phyloP scores from a whole-genome alignment of 2,888 invertebrate genomes.

The Gortyna flavago region DNA sequence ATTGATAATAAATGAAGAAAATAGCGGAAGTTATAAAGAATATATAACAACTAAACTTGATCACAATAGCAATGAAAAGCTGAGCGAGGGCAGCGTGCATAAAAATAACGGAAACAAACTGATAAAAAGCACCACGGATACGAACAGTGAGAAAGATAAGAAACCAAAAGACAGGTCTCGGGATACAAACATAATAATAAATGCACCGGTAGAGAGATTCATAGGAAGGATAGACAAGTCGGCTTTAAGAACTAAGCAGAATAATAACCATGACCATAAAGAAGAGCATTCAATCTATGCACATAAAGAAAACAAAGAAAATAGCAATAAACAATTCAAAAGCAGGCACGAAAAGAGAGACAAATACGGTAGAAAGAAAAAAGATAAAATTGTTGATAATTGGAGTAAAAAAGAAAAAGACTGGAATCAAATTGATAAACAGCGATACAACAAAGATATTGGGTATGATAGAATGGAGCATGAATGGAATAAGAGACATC shows the following conservation, averaged over 20 bases:
- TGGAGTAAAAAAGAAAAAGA: background rate
- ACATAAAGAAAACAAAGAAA: background rate
- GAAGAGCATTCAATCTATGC: background rate
- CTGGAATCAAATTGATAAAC: background rate
- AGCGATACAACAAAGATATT: background rate
- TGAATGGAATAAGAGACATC: slow-evolving; percentile 39
- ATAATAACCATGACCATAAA: background rate
- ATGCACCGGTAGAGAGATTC: background rate
- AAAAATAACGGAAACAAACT: background rate
- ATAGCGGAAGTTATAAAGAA: background rate
- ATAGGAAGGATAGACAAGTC: background rate
- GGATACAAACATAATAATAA: background rate
- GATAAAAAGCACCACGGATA: background rate
- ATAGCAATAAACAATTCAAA: background rate
- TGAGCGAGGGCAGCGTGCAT: background rate
- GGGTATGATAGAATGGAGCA: slow-evolving; percentile 6
- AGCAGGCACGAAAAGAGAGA: too few relatives aligned
- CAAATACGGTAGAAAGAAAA: background rate
- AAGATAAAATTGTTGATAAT: background rate
- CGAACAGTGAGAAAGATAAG: background rate
- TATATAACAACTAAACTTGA: background rate
- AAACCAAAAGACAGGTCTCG: background rate
- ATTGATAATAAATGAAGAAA: background rate
- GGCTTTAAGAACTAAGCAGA: background rate
- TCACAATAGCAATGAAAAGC: background rate